Base-by-base conservation (phyloP, 2,797 vertebrate species). In the Parauchenoglanis ngamensis region DNA sequence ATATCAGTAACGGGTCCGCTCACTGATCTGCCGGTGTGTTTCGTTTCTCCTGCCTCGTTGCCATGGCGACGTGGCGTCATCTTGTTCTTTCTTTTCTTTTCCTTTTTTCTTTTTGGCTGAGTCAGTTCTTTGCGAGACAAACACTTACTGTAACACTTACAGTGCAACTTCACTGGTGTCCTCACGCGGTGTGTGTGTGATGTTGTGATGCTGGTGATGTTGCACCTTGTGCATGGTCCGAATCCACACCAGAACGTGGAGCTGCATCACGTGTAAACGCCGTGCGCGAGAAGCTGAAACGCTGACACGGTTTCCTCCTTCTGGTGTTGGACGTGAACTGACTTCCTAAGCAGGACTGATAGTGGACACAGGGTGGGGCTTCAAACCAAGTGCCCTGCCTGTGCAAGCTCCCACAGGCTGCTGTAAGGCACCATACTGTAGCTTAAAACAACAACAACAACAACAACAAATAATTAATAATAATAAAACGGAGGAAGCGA, bases 21-120 rank as follows among this genome's bases (percentile, higher is more conserved):
- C 70, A 75, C 35, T 46, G 67, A 77, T n/a, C 25, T n/a, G 70
- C 46, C 75, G 83, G 77, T 87, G 88, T 84, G 86, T 85, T 90
- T 89, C 89, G 82, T 91, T 85, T 86, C 86, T 95, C 94, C 94
- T 96, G 94, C 91, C 88, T 90, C 93, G 96, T 96, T 96, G 92
- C 95, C 95, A 96, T 96, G 95, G 96, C 93, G 94, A 96, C 93
- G 89, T 93, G 91, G 92, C 94, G 92, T 95, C 92, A 93, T 93
- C 25, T n/a, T 59, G 88, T 93, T 92, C 90, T n/a, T 61, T 44
- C 49, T 77, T 56, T 31, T 2, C n/a, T 28, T 56, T 25, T 31
- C 19, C 40, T 46, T 21, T 35, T 25, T 73, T 25, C 49, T 31
- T 78, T 61, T 80, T 89, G 93, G 92, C 93, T 94, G 94, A 94